Conservation (phyloP, 2,113 vertebrate species). For the Carassius carassius region DNA sequence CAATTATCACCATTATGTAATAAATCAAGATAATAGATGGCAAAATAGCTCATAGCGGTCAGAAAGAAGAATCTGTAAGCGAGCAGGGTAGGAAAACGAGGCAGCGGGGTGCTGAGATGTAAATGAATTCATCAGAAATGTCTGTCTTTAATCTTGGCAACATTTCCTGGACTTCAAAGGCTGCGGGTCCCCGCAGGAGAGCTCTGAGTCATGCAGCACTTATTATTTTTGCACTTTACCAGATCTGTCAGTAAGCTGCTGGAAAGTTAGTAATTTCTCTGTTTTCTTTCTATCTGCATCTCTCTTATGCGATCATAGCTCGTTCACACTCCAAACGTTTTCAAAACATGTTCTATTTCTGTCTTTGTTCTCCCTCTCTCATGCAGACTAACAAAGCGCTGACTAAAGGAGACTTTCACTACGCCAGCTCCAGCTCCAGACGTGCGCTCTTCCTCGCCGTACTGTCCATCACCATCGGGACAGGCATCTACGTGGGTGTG, state of each 20-base stretch:
- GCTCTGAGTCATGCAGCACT: conserved; percentile 45
- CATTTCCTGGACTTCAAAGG: conserved; percentile 56
- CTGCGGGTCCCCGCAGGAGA: conserved; percentile 37
- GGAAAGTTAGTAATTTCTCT: conserved; percentile 53
- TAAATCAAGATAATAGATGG: conserved; percentile 39
- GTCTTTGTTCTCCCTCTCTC: conserved; percentile 50
- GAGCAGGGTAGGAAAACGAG: conserved; percentile 23
- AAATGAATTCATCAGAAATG: conserved; percentile 53
- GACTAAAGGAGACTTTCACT: conserved; percentile 91
- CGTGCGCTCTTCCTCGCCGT: conserved; percentile 94
- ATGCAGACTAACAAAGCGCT: conserved; percentile 91
- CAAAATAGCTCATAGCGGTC: background rate
- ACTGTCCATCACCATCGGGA: conserved; percentile 93
- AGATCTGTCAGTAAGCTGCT: conserved; percentile 46
- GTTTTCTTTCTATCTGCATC: conserved; percentile 24
- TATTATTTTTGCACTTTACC: conserved; percentile 52
- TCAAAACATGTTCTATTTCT: conserved; percentile 10
- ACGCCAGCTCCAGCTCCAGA: conserved; percentile 89
- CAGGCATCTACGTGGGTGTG: conserved; percentile 94
- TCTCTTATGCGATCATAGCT: background rate
- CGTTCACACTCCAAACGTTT: background rate
- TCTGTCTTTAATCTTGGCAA: conserved; percentile 52
- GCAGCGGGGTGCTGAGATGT: conserved; percentile 40
- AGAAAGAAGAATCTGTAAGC: conserved; percentile 22
- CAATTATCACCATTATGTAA: conserved; percentile 21